Base-by-base conservation (phyloP, 2,888 invertebrate genomes). In the Pandemis corylana region DNA sequence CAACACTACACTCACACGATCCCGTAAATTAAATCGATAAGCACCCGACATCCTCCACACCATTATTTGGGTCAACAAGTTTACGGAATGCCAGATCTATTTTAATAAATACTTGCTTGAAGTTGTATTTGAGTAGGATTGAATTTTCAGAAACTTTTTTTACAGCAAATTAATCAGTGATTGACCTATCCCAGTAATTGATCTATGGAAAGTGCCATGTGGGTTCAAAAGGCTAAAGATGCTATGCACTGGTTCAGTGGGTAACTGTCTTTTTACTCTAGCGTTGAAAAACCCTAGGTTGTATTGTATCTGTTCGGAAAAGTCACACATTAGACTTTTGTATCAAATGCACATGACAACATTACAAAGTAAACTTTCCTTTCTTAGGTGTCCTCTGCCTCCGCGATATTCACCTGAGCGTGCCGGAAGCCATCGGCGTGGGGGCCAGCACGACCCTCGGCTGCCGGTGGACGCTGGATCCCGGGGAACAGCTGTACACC, bases 391-490 rank as follows among this genome's bases (percentile, higher is more conserved):
- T 94, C 46, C 88, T 93, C 69, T 95, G 95, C 62, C 94, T 97
- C 51, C 95, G 96, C 72, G 96, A 97, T 83, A 96, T 97, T 73
- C 95, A 95, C 82, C 95, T 97, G 77, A 95, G 95, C 80, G 96
- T 97, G 66, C 97, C 97, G 9, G 95, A 96, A 79, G 97, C 97
- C 10, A 97, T 96, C 28, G 96, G 96, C 15, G 95, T 96, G 71
- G 96, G 97, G 75, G 95, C 96, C 69, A 96, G 96, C 65, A 97
- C 97, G 49, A 96, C 96, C 44, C 95, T 97, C 77, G 96, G 96
- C 80, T 97, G 97, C 88, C 95, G 95, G 75, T 97, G 97, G 95
- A 95, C 97, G 80, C 92, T 97, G 74, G 96, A 97, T 85, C 95
- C 95, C 6, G 94, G 94, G 6, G 97, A 97, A 79, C 95, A 95